Conservation (phyloP, 2,113 vertebrate species). For the Caranx ignobilis region DNA sequence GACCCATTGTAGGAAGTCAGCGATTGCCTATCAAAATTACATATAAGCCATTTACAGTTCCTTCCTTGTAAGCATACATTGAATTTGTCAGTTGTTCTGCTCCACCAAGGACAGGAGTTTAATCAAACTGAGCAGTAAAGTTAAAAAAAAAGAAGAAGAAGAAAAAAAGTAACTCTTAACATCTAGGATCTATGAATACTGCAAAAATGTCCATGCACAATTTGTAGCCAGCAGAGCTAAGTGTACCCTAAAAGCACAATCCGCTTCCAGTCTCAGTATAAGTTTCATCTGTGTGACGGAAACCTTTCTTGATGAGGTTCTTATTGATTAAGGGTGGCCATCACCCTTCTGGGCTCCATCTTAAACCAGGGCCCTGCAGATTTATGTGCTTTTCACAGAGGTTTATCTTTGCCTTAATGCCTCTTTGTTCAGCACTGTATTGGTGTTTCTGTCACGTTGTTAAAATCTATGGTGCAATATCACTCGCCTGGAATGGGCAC, state of each 20-base stretch:
- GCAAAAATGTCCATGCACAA: neutral
- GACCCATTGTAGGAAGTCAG: neutral
- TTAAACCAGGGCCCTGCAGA: constrained; percentile 62
- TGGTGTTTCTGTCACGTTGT: constrained; percentile 82
- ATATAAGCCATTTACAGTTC: neutral
- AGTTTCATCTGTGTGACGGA: constrained; percentile 57
- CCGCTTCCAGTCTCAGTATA: constrained; percentile 26
- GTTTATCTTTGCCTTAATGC: constrained; percentile 82
- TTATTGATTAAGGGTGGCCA: constrained; percentile 78
- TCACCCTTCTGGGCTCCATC: constrained; percentile 68
- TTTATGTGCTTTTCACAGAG: constrained; percentile 76
- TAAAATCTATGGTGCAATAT: constrained; percentile 83
- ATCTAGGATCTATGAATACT: neutral
- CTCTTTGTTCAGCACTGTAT: constrained; percentile 81
- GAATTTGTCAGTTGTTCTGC: neutral
- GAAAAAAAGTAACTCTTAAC: neutral
- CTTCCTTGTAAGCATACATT: neutral
- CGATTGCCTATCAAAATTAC: neutral
- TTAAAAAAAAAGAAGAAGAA: neutral
- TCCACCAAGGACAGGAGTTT: neutral
- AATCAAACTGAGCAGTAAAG: neutral
- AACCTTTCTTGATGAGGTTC: constrained; percentile 73
- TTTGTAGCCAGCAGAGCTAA: constrained; percentile 23
- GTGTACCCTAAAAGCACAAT: constrained; percentile 42
- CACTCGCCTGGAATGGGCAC: constrained; percentile 78